Conservation (phyloP, 2,888 invertebrate genomes). For the Nasonovia ribisnigri region DNA sequence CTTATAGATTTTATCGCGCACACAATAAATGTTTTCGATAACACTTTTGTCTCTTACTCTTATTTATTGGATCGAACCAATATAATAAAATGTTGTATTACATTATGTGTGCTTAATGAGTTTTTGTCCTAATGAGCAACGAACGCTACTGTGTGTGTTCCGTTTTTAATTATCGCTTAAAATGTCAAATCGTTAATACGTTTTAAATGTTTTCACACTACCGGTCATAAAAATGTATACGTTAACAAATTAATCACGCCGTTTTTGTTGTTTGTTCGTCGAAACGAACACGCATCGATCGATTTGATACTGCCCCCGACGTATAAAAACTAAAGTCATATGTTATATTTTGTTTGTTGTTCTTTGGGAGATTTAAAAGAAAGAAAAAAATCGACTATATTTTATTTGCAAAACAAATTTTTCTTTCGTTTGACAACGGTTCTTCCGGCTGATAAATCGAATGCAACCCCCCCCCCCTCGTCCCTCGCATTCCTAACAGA, state of each 20-base stretch:
- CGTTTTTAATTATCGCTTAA: constrained; percentile 35
- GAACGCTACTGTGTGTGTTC: background rate
- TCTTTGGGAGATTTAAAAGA: constrained; percentile 22
- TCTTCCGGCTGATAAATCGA: constrained; percentile 64
- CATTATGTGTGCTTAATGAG: constrained; percentile 4
- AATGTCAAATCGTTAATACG: constrained; percentile 9
- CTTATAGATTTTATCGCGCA: constrained; percentile 12
- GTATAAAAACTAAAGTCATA: background rate
- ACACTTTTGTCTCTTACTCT: background rate
- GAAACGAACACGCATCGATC: background rate
- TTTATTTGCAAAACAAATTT: constrained; percentile 63
- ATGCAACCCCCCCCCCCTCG: background rate
- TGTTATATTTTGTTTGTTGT: constrained; percentile 28
- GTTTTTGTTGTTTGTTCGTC: background rate
- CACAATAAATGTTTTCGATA: background rate
- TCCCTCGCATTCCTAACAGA: background rate
- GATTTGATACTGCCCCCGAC: background rate
- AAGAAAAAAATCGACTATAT: constrained; percentile 39
- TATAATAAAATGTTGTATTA: background rate
- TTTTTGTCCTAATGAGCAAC: constrained; percentile 33
- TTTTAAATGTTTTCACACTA: constrained; percentile 15
- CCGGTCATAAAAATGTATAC: background rate
- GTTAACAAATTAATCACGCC: background rate
- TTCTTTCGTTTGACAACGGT: constrained; percentile 63
- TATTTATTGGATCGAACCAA: background rate